Base-by-base conservation (phyloP, 2,113 vertebrate species). In the Danionella cerebrum region DNA sequence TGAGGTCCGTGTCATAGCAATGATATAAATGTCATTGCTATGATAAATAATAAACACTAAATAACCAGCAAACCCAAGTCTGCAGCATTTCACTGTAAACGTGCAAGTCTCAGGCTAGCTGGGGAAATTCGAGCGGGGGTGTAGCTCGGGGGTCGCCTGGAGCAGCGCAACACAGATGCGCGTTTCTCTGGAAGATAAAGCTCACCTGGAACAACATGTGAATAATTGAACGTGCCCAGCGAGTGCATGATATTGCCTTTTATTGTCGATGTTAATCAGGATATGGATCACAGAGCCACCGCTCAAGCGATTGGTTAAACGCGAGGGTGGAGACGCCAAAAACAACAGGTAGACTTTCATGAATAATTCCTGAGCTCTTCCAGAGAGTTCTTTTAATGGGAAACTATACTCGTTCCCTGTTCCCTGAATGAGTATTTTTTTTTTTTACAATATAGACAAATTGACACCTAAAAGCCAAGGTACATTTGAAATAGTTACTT, bases 151-250 rank as follows among this genome's bases (percentile, higher is more conserved):
- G 47, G 45, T 75, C 54, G 41, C 65, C 38, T 51, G 65, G 69
- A 72, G 63, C 41, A 82, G 76, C 80, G 75, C 75, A 38, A 62
- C 64, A 76, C 79, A 80, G 78, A 74, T 78, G 73, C 33, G 25
- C 71, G 62, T 71, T 75, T 81, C 77, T 79, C 73, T 78, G 62
- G 60, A 64, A 71, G 75, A 85, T 79, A 67, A 62, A 70, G 71
- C 16, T 74, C 72, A 68, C 70, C 68, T 77, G 77, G 84, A 78
- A 74, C 72, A 80, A 69, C 60, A 31, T 65, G 65, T 88, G 65
- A 86, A 89, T 88, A 81, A 88, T 89, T 89, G 10, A 88, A 58
- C 69, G 67, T 55, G n/a, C 53, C 48, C 27, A 69, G 69, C 72
- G 66, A 65, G 51, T 69, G 81, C 80, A 82, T 82, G 80, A 83